Base-by-base conservation (phyloP, 2,888 invertebrate species). In the Callosobruchus maculatus region DNA sequence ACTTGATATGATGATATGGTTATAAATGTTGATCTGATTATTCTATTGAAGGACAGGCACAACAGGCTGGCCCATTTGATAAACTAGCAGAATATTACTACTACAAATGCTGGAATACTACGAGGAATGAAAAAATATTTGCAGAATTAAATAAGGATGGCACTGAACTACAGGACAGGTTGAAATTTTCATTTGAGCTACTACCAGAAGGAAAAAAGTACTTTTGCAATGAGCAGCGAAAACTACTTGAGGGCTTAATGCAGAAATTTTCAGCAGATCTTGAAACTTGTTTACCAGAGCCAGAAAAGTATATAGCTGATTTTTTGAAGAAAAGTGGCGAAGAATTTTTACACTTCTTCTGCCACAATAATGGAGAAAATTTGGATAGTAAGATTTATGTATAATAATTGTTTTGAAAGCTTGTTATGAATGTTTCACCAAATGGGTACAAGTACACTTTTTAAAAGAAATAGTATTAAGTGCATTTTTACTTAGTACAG, bases 341-440 rank as follows among this genome's bases (percentile, higher is more conserved):
- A 21, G 78, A 78, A 71, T 77, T 80, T 70, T 67, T 80, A 49
- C 76, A 80, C 21, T 81, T 81, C 20, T 68, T 81, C 70, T 81
- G 81, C 66, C 78, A 77, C 70, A 76, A 78, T 13, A 26, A 77
- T 21, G 80, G 77, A 21, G 74, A 78, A 70, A 70, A 78, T 73
- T 68, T 76, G 0, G 74, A 76, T 67, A 72, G 81, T 81, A 31
- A 78, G 79, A 13, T 49, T 49, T 49, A 49, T 13, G n/a, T n/a
- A n/a, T n/a, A n/a, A n/a, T n/a, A n/a, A n/a, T n/a, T n/a, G n/a
- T n/a, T n/a, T n/a, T n/a, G n/a, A n/a, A n/a, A n/a, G n/a, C n/a
- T n/a, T n/a, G n/a, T n/a, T n/a, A n/a, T n/a, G n/a, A n/a, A n/a
- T n/a, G n/a, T n/a, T n/a, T n/a, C n/a, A n/a, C n/a, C n/a, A n/a